Evolutionary conservation across 2,113 vertebrate species (phyloP).

Genomic region (Macheiramphus alcinus): DNA sequence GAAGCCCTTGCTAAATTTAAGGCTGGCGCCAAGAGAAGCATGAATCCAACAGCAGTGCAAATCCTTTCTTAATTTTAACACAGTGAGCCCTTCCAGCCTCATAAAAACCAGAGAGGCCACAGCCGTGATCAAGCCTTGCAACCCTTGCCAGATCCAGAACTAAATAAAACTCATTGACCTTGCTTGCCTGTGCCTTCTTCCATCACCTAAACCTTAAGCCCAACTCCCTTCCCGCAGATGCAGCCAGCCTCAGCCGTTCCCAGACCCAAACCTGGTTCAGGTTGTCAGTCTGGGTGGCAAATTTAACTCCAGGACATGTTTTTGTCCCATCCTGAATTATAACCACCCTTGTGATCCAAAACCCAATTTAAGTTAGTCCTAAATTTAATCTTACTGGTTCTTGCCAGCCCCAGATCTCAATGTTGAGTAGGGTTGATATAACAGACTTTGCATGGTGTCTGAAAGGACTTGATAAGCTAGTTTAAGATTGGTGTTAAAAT

Average conservation of each 20-base stretch:
- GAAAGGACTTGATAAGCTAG: not conserved
- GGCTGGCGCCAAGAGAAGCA: not conserved
- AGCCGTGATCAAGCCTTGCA: not conserved
- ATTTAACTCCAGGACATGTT: not conserved
- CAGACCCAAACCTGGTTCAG: not conserved
- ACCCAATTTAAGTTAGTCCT: not conserved
- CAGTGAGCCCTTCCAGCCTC: not conserved
- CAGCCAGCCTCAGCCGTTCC: not conserved
- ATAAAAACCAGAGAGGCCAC: not conserved
- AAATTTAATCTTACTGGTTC: not conserved
- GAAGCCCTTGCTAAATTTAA: not conserved
- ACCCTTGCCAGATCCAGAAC: not conserved
- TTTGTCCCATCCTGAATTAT: not conserved
- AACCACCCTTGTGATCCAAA: not conserved
- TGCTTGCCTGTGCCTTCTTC: not conserved
- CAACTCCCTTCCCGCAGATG: not conserved
- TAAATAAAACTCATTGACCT: not conserved
- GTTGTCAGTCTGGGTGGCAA: not conserved
- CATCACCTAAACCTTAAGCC: not conserved
- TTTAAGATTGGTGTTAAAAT: not conserved
- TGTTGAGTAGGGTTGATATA: not conserved
- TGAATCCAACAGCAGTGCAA: not conserved
- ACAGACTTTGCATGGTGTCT: not conserved
- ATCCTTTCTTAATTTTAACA: not conserved
- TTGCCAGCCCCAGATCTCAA: not conserved